These are phyloP conservation scores for Meiosimyza decipiens DNA, from an alignment of 2,888 invertebrate genomes.

Conservation along the genomic window DNA sequence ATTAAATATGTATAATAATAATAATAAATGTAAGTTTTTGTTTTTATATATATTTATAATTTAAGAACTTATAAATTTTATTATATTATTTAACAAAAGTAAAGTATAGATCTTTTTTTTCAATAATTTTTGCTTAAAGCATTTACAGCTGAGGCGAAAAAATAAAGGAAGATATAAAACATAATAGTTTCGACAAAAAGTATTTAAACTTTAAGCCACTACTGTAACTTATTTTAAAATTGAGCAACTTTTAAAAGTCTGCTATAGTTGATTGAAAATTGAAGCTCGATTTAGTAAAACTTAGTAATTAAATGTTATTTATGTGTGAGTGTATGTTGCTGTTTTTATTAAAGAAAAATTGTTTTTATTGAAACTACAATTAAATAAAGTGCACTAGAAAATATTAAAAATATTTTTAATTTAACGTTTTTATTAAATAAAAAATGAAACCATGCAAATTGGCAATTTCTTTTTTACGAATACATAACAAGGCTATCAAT, in stretches of 20 bases:
- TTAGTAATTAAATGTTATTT: slow-evolving; percentile 3
- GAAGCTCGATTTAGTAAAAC: slow-evolving; percentile 4
- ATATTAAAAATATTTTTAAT: background rate
- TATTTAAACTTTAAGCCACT: background rate
- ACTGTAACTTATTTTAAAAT: slow-evolving; percentile 17
- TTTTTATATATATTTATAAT: background rate
- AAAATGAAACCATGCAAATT: slow-evolving; percentile 17
- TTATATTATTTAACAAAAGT: no score
- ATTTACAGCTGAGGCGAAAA: no score
- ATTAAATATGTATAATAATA: slow-evolving; percentile 1
- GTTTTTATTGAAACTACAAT: slow-evolving; percentile 12
- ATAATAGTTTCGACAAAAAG: slow-evolving; percentile 1
- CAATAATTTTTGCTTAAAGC: no score
- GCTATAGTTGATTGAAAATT: background rate
- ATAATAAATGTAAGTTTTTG: background rate
- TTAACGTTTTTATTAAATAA: background rate
- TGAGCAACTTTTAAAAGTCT: slow-evolving; percentile 21
- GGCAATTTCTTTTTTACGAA: background rate
- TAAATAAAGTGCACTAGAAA: slow-evolving; percentile 1
- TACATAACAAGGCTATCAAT: no score
- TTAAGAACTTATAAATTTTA: background rate
- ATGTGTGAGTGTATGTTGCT: slow-evolving; percentile 12
- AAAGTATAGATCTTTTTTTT: background rate
- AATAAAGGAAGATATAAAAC: no score
- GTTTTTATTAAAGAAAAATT: background rate